phyloP scores from a whole-genome alignment of 2,888 invertebrate species.

The Sisyra terminalis region DNA sequence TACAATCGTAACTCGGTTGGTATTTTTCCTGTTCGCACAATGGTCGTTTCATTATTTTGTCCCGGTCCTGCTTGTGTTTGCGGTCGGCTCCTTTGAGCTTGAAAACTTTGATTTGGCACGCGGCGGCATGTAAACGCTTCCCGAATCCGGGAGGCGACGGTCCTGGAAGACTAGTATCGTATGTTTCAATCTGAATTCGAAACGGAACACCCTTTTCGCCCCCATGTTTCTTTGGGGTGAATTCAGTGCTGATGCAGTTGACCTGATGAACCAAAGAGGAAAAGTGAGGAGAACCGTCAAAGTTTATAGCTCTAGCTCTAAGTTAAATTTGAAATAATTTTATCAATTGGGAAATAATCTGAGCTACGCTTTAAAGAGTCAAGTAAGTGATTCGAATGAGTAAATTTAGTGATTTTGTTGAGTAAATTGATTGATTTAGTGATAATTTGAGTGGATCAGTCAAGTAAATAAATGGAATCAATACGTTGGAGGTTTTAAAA shows the following conservation, averaged over 20 bases:
- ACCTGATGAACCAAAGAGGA: slow-evolving; percentile 41
- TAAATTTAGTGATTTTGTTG: no score
- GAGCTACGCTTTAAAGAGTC: no score
- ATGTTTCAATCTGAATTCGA: slow-evolving; percentile 87
- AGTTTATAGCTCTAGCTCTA: no score
- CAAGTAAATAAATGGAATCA: no score
- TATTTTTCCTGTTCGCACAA: slow-evolving; percentile 76
- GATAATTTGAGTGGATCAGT: no score
- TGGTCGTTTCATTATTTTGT: slow-evolving; percentile 79
- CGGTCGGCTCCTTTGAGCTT: slow-evolving; percentile 92
- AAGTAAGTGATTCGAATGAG: no score
- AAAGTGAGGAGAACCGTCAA: not conserved
- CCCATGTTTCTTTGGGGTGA: slow-evolving; percentile 94
- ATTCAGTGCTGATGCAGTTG: slow-evolving; percentile 95
- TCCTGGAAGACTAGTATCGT: slow-evolving; percentile 15
- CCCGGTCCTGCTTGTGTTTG: slow-evolving; percentile 92
- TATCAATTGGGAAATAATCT: no score
- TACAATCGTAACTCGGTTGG: slow-evolving; percentile 91
- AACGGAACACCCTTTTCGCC: slow-evolving; percentile 97
- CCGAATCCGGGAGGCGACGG: slow-evolving; percentile 13
- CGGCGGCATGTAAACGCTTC: slow-evolving; percentile 77
- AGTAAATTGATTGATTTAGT: no score
- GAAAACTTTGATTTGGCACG: slow-evolving; percentile 91
- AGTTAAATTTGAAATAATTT: no score
- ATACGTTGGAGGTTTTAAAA: no score